These are phyloP conservation scores for Drosophila sechellia DNA, from an alignment of 1,140 invertebrate species.

Conservation along the genomic window DNA sequence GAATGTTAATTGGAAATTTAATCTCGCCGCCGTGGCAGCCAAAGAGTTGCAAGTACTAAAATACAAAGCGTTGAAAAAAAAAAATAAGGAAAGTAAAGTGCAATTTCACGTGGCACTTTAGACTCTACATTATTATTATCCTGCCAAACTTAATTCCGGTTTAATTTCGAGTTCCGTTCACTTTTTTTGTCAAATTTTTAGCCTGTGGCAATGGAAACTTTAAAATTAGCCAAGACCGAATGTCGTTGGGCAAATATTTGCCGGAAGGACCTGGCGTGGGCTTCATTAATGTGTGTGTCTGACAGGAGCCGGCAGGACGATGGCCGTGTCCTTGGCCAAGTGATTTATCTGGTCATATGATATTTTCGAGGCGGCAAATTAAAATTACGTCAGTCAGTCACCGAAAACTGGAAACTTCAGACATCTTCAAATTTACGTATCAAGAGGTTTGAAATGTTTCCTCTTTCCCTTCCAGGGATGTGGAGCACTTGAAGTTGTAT, in stretches of 20 bases:
- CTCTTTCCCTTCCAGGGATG: not conserved
- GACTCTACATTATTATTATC: not conserved
- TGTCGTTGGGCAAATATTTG: constrained; percentile 48
- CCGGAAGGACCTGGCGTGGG: constrained; percentile 28
- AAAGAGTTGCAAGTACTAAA: constrained; percentile 15
- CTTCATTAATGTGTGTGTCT: constrained; percentile 41
- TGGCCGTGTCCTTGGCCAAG: constrained; percentile 46
- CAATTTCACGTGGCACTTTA: constrained; percentile 36
- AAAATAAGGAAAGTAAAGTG: constrained; percentile 15
- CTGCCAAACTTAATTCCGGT: constrained; percentile 31
- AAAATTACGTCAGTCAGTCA: constrained; percentile 56
- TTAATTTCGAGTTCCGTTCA: constrained; percentile 3
- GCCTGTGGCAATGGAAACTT: constrained; percentile 30
- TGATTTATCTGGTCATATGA: constrained; percentile 63
- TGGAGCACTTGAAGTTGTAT: constrained; percentile 47
- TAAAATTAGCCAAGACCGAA: constrained; percentile 48
- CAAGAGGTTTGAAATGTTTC: constrained; percentile 2
- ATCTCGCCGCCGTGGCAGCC: constrained; percentile 30
- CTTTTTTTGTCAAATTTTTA: constrained; percentile 1
- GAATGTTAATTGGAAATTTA: constrained; percentile 82
- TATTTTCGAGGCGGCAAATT: constrained; percentile 52
- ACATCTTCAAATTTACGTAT: constrained; percentile 42
- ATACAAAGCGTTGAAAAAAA: not conserved
- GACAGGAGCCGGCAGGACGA: constrained; percentile 9
- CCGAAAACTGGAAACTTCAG: constrained; percentile 45